A percentile compares a stretch with the other conserved stretches of the same genome.
Evolutionary conservation across 2,113 vertebrate genomes (phyloP).

Genomic region (Embiotoca jacksoni): DNA sequence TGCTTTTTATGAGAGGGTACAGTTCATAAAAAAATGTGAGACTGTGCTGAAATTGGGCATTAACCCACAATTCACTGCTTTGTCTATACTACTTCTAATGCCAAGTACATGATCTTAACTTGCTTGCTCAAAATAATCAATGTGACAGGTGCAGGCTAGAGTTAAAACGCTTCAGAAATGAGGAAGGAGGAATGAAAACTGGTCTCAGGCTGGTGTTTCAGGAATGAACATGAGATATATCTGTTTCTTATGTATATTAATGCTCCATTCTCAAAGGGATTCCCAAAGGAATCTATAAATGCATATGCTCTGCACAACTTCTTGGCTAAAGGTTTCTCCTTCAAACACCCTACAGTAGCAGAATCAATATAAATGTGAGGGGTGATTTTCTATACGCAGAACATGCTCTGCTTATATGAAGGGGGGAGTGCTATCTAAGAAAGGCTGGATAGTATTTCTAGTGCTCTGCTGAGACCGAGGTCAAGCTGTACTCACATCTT

Average conservation of each 20-base stretch:
- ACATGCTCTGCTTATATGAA: slow-evolving; percentile 45
- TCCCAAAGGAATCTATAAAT: slow-evolving; percentile 60
- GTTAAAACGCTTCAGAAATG: slow-evolving; percentile 43
- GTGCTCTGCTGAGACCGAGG: slow-evolving; percentile 38
- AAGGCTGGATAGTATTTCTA: slow-evolving; percentile 62
- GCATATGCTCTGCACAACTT: slow-evolving; percentile 48
- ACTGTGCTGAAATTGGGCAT: slow-evolving; percentile 49
- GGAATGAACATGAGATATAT: slow-evolving; percentile 35
- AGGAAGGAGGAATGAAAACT: slow-evolving; percentile 25
- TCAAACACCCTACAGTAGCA: slow-evolving; percentile 68
- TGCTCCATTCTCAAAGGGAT: slow-evolving; percentile 45
- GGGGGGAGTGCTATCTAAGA: slow-evolving; percentile 29
- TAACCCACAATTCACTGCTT: slow-evolving; percentile 55
- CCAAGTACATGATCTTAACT: slow-evolving; percentile 43
- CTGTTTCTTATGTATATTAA: slow-evolving; percentile 59
- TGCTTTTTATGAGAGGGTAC: slow-evolving; percentile 47
- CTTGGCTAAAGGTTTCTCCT: slow-evolving; percentile 64
- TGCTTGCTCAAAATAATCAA: slow-evolving; percentile 63
- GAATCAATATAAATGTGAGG: slow-evolving; percentile 63
- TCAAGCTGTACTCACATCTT: slow-evolving; percentile 88
- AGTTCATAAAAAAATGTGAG: slow-evolving; percentile 56
- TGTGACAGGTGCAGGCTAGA: slow-evolving; percentile 56
- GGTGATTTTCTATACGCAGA: slow-evolving; percentile 56
- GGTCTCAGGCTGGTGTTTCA: slow-evolving; percentile 19
- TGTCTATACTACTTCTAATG: slow-evolving; percentile 49